Percentiles rank a stretch among this genome's conserved stretches.
These are phyloP conservation scores for Upupa epops DNA, from an alignment of 2,113 vertebrate genomes.

Conservation along the genomic window DNA sequence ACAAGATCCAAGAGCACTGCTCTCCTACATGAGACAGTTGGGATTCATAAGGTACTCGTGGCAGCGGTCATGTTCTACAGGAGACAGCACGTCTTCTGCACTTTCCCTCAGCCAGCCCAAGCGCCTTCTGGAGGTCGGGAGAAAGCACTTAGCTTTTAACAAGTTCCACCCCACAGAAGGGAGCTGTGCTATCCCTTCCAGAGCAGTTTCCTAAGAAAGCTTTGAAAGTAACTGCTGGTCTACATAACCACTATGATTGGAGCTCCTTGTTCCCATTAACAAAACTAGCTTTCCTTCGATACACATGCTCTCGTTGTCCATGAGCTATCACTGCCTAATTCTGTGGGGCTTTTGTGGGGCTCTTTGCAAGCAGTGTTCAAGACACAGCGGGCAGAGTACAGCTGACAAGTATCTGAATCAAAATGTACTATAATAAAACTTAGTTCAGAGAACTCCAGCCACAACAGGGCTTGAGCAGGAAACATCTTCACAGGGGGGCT, in stretches of 20 bases:
- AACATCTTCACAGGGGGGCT: not conserved
- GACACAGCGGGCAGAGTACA: not conserved
- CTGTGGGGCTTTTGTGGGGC: not conserved
- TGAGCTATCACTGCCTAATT: not conserved
- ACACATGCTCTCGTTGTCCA: not conserved
- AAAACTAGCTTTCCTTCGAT: not conserved
- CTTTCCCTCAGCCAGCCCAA: not conserved
- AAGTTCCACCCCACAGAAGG: not conserved
- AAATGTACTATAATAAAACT: not conserved
- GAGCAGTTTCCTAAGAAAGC: not conserved
- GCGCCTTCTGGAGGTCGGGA: not conserved
- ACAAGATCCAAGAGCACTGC: no score
- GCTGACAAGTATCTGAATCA: not conserved
- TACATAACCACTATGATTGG: not conserved
- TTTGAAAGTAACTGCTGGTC: not conserved
- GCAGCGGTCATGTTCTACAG: not conserved
- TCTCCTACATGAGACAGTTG: not conserved
- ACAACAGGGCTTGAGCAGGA: not conserved
- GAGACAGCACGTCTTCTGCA: rapidly evolving
- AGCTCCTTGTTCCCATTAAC: not conserved
- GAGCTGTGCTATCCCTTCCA: not conserved
- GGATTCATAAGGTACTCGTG: not conserved
- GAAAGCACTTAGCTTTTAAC: not conserved
- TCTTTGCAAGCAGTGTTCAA: not conserved
- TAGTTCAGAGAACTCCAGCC: not conserved